Base-by-base conservation (phyloP, 2,888 invertebrate genomes). In the Uropetala carovei region DNA sequence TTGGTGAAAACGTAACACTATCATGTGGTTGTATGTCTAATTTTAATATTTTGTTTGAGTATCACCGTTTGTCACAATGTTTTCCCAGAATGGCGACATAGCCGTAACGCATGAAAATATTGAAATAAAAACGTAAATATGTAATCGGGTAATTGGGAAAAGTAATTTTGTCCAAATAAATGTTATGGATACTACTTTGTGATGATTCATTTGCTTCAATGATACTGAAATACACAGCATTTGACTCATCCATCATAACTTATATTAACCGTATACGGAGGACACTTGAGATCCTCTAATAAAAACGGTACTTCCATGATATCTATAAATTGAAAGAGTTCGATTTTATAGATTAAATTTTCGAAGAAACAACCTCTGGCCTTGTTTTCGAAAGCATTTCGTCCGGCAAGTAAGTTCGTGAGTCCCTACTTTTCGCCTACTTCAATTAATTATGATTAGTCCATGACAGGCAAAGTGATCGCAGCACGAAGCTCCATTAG, bases 401-500 rank as follows among this genome's bases (percentile, higher is more conserved):
- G 75, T 75, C 27, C 22, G 27, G 22, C 75, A 27, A 27, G 43
- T 43, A 43, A 75, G 18, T 27, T 10, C 22, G 27, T 75, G 75
- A 75, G 22, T 27, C 75, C 22, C 75, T 75, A 75, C 22, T 10
- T 75, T 75, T 11, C 75, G 7, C 75, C 75, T 57, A 83, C 14
- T 4, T 82, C 30, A 43, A 83, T 64, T 18, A 43, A 89, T 68
- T 27, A 27, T 16, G 9, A 43, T 64, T 60, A 89, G 18, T 64
- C 64, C 16, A 27, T 56, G 89, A 68, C 86, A 60, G 89, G 43
- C 68, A 30, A 68, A 89, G 30, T 86, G 60, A 60, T 59, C 64
- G 30, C 89, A 43, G 89, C 89, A 43, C 60, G 68, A 89, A 89
- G 89, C 89, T 60, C 58, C 10, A 60, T 43, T 56, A 27, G 27